A percentile compares a stretch with the other conserved stretches of the same genome.
Conservation (phyloP, 2,797 vertebrate species). For the Phoebastria nigripes region DNA sequence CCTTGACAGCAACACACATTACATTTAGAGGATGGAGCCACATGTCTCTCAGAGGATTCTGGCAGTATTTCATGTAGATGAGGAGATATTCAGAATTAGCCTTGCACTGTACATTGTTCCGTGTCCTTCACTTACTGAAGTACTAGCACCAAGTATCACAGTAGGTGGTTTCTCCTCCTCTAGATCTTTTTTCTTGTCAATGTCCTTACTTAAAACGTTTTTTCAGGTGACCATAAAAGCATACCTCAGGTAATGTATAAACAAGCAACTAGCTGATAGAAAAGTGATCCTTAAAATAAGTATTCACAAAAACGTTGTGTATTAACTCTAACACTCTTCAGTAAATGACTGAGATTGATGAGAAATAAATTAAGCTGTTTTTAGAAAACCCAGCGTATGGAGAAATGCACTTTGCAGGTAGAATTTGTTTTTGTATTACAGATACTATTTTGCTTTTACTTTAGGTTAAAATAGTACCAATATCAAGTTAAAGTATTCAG, state of each 20-base stretch:
- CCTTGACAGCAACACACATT: background rate
- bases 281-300: background rate
- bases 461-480: background rate
- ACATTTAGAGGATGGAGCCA: background rate
- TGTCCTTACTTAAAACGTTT: background rate
- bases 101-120: background rate
- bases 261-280: background rate
- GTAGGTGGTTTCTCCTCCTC: background rate
- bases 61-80: background rate
- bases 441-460: background rate
- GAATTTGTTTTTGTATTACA: background rate
- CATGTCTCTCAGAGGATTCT: background rate
- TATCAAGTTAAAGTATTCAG: background rate
- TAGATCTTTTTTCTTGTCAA: background rate
- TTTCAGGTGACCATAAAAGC: background rate
- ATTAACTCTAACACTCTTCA: background rate
- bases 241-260: background rate
- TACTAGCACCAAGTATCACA: background rate
- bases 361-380: background rate
- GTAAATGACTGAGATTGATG: background rate
- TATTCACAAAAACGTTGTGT: background rate
- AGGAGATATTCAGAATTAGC: background rate
- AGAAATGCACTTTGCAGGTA: background rate
- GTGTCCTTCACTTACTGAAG: background rate
- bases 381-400: background rate